These are phyloP conservation scores for Melieria crassipennis DNA, from an alignment of 2,888 invertebrate genomes.

Conservation along the genomic window DNA sequence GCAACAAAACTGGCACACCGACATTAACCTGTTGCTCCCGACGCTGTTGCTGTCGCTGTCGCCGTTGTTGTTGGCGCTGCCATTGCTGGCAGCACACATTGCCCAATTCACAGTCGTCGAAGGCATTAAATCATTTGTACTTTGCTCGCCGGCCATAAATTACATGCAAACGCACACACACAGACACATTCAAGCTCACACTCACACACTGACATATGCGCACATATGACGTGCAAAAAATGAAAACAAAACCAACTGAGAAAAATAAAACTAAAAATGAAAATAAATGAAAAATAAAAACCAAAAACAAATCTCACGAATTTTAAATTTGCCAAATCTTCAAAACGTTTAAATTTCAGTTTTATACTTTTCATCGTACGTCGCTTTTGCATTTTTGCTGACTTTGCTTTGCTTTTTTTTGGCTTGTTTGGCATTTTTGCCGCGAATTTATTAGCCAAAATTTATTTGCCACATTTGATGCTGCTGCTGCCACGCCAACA, in stretches of 20 bases:
- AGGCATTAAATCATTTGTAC: constrained; percentile 33
- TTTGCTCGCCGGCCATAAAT: constrained; percentile 24
- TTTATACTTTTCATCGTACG: constrained; percentile 21
- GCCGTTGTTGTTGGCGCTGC: constrained; percentile 10
- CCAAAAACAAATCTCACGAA: constrained; percentile 53
- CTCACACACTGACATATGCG: too few species aligned
- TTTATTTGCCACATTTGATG: constrained; percentile 10
- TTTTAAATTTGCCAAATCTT: constrained; percentile 53
- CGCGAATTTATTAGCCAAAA: not conserved
- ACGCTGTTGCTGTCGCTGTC: constrained; percentile 20
- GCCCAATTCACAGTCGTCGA: constrained; percentile 25
- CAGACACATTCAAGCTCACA: not conserved
- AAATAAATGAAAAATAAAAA: too few species aligned
- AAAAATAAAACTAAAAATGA: too few species aligned
- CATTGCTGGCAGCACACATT: constrained; percentile 6
- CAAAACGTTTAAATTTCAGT: not conserved
- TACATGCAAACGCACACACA: constrained; percentile 7
- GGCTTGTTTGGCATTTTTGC: constrained; percentile 13
- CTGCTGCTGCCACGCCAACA: not conserved
- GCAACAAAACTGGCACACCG: not conserved
- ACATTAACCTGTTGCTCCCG: constrained; percentile 22
- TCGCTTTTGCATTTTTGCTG: constrained; percentile 54
- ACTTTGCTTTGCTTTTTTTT: constrained; percentile 39
- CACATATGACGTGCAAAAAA: too few species aligned
- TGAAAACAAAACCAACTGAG: too few species aligned